phyloP scores from a whole-genome alignment of 2,888 invertebrate genomes.

The Mesorhabditis belari region DNA sequence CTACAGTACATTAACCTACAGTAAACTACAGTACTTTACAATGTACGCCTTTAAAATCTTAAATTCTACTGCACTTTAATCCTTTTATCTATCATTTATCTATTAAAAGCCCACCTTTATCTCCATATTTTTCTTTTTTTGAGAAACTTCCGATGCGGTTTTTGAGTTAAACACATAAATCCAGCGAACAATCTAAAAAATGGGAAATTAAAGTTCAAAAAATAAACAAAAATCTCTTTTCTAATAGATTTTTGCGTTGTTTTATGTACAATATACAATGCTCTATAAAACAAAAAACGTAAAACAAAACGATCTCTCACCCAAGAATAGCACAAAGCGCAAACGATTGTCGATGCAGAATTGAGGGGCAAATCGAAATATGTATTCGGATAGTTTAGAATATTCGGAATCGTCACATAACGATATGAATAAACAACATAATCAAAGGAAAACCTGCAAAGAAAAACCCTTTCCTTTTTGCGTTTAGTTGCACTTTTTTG shows the following conservation, averaged over 20 bases:
- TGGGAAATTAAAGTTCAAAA: too few relatives aligned
- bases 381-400: slow-evolving; percentile 26
- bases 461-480: neutral
- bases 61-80: too few relatives aligned
- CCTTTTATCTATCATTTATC: too few relatives aligned
- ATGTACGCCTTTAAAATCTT: too few relatives aligned
- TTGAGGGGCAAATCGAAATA: slow-evolving; percentile 28
- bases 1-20: too few relatives aligned
- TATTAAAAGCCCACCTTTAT: neutral
- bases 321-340: slow-evolving; percentile 19
- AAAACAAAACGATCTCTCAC: slow-evolving; percentile 4
- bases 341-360: slow-evolving; percentile 12
- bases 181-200: neutral
- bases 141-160: neutral
- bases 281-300: too few relatives aligned
- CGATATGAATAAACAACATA: slow-evolving; percentile 19
- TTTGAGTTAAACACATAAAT: neutral
- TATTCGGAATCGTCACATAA: slow-evolving; percentile 9
- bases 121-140: neutral
- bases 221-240: too few relatives aligned
- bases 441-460: slow-evolving; percentile 24
- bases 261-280: neutral
- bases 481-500: neutral
- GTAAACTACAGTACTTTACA: too few relatives aligned
- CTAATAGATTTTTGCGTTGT: neutral